Base-by-base conservation (phyloP, 2,888 invertebrate genomes). In the Baronia brevicornis region DNA sequence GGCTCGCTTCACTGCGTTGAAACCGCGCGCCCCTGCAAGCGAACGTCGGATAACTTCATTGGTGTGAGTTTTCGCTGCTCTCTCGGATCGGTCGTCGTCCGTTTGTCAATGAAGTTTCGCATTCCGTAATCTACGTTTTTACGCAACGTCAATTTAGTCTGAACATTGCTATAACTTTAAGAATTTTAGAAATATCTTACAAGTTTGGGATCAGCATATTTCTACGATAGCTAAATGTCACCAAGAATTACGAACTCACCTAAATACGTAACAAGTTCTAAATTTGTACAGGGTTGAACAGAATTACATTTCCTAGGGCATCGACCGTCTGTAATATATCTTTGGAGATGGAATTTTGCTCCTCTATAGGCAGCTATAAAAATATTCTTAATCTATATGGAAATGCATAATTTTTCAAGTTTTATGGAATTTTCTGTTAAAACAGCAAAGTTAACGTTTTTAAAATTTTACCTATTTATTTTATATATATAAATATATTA, bases 81-180 rank as follows among this genome's bases (percentile, higher is more conserved):
- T 51, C 57, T 29, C 12, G n/a, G 65, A 65, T 61, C 65, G 69
- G 68, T 67, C 54, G 58, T 54, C 65, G 67, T 58, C 64, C 67
- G 63, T 63, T 70, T 68, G 70, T 73, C 75, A 70, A 77, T 78
- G 72, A 57, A 77, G 68, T 65, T 67, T 60, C 62, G 68, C 67
- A 70, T 73, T 60, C 60, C 61, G 67, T 70, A 71, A 78, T 70
- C 72, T 71, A 74, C 66, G 71, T 54, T 62, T 62, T 71, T 75
- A 72, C 71, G 72, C 67, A 72, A 66, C 58, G 39, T 48, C 47
- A n/a, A n/a, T n/a, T n/a, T n/a, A n/a, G n/a, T n/a, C n/a, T n/a
- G n/a, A n/a, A n/a, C n/a, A n/a, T n/a, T n/a, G n/a, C n/a, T n/a
- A n/a, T n/a, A n/a, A n/a, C n/a, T n/a, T n/a, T n/a, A n/a, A n/a